phyloP scores from a whole-genome alignment of 2,113 vertebrate species.

The Nycticryphes semicollaris region DNA sequence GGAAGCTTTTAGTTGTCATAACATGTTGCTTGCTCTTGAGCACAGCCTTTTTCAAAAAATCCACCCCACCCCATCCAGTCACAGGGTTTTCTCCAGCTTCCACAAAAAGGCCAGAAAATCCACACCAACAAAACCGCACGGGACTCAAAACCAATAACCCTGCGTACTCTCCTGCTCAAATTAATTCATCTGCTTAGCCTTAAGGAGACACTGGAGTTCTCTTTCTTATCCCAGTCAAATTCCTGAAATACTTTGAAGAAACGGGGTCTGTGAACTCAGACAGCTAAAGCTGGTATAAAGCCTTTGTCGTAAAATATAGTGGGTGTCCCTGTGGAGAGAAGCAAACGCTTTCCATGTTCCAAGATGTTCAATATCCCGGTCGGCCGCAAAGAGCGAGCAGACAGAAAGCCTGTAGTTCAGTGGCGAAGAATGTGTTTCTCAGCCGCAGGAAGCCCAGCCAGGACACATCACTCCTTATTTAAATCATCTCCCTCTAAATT shows the following conservation, averaged over 20 bases:
- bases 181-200: not conserved
- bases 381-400: not conserved
- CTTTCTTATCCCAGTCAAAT: not conserved
- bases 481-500: not conserved
- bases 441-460: conserved; percentile 8
- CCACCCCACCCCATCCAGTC: not conserved
- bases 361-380: not conserved
- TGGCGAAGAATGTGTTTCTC: not conserved
- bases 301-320: not conserved
- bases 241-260: not conserved
- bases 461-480: conserved; percentile 10
- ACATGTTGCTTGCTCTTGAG: not conserved
- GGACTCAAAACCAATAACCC: not conserved
- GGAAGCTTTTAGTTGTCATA: not conserved
- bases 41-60: not conserved
- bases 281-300: not conserved
- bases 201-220: not conserved
- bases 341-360: not conserved
- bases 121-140: not conserved
- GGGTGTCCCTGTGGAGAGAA: not conserved
- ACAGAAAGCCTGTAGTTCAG: not conserved
- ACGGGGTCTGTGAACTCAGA: not conserved
- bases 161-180: not conserved
- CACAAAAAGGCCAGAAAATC: not conserved
- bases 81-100: not conserved